Conservation (phyloP, 2,888 invertebrate species). For the Podotricha telesiphe region DNA sequence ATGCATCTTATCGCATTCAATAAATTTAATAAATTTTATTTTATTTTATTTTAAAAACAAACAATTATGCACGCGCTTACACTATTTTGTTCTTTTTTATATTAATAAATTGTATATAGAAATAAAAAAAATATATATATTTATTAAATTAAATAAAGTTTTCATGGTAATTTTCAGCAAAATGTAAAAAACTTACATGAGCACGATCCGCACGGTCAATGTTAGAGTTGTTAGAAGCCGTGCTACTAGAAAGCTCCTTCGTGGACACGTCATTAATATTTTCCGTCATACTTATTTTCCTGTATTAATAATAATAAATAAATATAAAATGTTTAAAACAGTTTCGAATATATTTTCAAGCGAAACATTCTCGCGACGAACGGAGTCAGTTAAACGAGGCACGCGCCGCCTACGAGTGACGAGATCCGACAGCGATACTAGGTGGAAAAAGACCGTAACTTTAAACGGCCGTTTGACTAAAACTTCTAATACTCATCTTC, state of each 20-base stretch:
- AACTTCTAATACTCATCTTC: not conserved
- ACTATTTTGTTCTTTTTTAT: not conserved
- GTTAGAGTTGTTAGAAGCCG: slow-evolving; percentile 52
- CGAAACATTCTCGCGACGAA: slow-evolving; percentile 46
- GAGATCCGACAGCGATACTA: slow-evolving; percentile 4
- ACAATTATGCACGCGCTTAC: not conserved
- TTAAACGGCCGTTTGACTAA: slow-evolving; percentile 11
- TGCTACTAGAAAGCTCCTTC: slow-evolving; percentile 32
- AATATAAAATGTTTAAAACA: slow-evolving; percentile 32
- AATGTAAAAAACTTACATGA: slow-evolving; percentile 51
- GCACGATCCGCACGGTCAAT: slow-evolving; percentile 46
- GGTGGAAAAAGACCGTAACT: not conserved
- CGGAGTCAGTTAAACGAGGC: slow-evolving; percentile 27
- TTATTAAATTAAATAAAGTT: not conserved
- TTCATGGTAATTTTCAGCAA: not conserved
- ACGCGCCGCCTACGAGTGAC: slow-evolving; percentile 23
- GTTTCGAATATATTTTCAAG: slow-evolving; percentile 30
- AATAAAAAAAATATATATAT: not conserved
- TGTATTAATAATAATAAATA: slow-evolving; percentile 28
- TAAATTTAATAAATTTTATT: not conserved
- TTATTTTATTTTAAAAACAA: not conserved
- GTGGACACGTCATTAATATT: slow-evolving; percentile 17
- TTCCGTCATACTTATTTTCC: slow-evolving; percentile 29
- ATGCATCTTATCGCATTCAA: not conserved
- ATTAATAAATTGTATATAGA: not conserved